Percentiles rank a stretch among this genome's conserved stretches.
Evolutionary conservation across 2,888 invertebrate species (phyloP).

Genomic region (Nemurella pictetii): DNA sequence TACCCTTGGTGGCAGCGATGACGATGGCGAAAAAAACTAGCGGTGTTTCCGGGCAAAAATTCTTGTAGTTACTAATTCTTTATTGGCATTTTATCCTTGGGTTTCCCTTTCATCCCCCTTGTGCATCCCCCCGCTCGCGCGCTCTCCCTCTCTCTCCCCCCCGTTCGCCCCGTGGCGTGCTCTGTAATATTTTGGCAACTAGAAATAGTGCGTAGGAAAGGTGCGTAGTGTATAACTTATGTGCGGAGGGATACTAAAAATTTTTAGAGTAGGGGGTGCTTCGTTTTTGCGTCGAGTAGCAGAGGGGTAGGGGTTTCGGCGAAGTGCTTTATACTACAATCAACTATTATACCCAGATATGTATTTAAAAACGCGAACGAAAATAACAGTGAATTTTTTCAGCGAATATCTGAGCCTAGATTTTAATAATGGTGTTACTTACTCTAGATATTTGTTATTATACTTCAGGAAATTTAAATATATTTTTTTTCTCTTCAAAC

Average conservation of each 20-base stretch:
- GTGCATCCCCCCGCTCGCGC: neutral
- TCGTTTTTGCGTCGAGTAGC: neutral
- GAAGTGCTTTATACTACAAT: constrained; percentile 56
- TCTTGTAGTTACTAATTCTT: constrained; percentile 47
- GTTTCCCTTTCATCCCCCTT: constrained; percentile 45
- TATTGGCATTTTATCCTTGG: constrained; percentile 63
- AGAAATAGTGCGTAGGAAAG: constrained; percentile 62
- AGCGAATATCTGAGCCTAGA: no score
- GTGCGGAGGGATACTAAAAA: constrained; percentile 43
- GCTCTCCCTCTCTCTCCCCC: neutral
- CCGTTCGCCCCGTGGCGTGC: neutral
- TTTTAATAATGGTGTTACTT: no score
- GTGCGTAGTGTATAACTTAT: constrained; percentile 57
- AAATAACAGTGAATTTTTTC: neutral
- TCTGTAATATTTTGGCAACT: constrained; percentile 65
- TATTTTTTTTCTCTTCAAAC: no score
- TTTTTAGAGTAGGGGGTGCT: constrained; percentile 41
- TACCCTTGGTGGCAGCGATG: neutral
- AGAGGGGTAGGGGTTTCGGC: neutral
- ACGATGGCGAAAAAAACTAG: constrained; percentile 34
- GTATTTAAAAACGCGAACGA: neutral
- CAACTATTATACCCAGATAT: neutral
- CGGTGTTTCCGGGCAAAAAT: neutral
- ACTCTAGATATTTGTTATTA: no score
- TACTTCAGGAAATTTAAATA: no score